A percentile compares a stretch with the other conserved stretches of the same genome.
phyloP scores from a whole-genome alignment of 2,113 vertebrate species.

The Upupa epops region DNA sequence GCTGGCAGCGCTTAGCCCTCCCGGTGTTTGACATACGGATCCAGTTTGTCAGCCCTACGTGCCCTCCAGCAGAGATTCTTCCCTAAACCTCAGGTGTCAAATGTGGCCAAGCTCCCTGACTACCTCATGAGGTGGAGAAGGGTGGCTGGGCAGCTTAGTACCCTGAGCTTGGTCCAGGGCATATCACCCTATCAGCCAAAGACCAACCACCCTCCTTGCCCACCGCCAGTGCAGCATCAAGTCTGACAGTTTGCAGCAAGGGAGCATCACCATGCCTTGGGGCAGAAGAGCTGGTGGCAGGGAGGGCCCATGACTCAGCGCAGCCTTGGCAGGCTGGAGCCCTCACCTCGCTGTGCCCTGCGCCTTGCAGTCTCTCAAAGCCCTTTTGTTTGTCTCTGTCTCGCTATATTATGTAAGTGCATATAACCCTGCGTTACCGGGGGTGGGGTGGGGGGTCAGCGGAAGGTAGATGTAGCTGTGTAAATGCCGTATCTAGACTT shows the following conservation, averaged over 20 bases:
- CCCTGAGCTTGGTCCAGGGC: background rate
- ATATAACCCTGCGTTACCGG: slow-evolving; percentile 38
- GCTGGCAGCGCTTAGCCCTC: background rate
- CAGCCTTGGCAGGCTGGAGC: background rate
- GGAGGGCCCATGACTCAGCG: background rate
- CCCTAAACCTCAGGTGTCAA: background rate
- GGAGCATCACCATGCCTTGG: background rate
- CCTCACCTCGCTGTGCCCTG: background rate
- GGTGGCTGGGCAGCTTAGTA: background rate
- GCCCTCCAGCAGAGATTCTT: background rate
- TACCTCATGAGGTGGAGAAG: slow-evolving; percentile 26
- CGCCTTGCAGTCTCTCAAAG: background rate
- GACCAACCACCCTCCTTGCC: background rate
- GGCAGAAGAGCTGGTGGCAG: background rate
- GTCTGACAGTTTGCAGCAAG: rapidly evolving
- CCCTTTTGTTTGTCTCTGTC: background rate
- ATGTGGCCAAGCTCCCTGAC: background rate
- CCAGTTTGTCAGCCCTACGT: rapidly evolving
- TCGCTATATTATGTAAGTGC: slow-evolving; percentile 28
- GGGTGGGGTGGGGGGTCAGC: slow-evolving; percentile 27
- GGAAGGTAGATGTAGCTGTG: slow-evolving; percentile 72
- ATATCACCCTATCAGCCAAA: background rate
- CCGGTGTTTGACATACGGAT: rapidly evolving
- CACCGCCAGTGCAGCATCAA: background rate
- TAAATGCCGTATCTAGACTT: slow-evolving; percentile 67